These are phyloP conservation scores for Hirtodrosophila alboralis DNA, from an alignment of 2,888 invertebrate genomes.

Conservation along the genomic window DNA sequence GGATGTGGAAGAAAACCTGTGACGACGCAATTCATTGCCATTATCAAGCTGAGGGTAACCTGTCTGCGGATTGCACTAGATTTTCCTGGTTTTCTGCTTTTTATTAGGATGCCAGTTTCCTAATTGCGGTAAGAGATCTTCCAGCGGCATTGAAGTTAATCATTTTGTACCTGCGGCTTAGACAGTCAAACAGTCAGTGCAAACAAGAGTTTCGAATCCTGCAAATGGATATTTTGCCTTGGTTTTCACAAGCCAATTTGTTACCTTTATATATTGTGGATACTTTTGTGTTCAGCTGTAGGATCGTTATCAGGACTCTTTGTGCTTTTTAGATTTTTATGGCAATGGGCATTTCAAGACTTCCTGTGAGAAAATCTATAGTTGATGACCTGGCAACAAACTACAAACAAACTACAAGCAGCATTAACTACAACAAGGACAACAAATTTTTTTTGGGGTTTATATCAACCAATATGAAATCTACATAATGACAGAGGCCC, in stretches of 20 bases:
- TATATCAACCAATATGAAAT: slow-evolving; percentile 45
- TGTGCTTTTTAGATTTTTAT: slow-evolving; percentile 72
- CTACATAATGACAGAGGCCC: slow-evolving; percentile 71
- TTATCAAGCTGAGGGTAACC: slow-evolving; percentile 54
- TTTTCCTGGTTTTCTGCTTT: too few species aligned
- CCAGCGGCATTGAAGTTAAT: slow-evolving; percentile 69
- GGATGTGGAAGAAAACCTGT: slow-evolving; percentile 52
- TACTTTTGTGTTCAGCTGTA: slow-evolving; percentile 41
- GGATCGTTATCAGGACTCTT: slow-evolving; percentile 68
- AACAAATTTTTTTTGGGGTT: slow-evolving; percentile 24
- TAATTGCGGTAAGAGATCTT: slow-evolving; percentile 75
- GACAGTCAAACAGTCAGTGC: slow-evolving; percentile 65
- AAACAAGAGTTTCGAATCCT: slow-evolving; percentile 32
- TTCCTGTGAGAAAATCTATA: slow-evolving; percentile 73
- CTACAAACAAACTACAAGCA: slow-evolving; percentile 15
- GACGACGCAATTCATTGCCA: slow-evolving; percentile 73
- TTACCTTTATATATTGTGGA: slow-evolving; percentile 53
- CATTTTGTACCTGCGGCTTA: slow-evolving; percentile 77
- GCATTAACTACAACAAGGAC: slow-evolving; percentile 27
- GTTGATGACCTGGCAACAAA: slow-evolving; percentile 54
- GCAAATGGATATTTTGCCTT: slow-evolving; percentile 65
- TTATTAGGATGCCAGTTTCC: slow-evolving; percentile 68
- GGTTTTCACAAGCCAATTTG: slow-evolving; percentile 74
- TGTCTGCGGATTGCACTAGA: slow-evolving; percentile 62
- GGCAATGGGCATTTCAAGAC: slow-evolving; percentile 45